phyloP scores from a whole-genome alignment of 2,888 invertebrate genomes.

The Cryptus armator region DNA sequence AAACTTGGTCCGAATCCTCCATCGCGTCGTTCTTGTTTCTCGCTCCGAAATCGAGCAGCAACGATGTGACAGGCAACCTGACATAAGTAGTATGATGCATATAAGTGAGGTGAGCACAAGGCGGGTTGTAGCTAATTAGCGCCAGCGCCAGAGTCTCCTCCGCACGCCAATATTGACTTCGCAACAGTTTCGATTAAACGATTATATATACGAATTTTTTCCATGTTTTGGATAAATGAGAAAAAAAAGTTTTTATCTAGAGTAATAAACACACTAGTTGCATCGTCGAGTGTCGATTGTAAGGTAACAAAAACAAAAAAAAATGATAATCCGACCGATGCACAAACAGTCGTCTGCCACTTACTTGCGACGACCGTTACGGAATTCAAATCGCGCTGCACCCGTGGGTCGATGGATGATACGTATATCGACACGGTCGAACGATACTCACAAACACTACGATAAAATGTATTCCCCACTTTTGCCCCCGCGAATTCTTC shows the following conservation, averaged over 20 bases:
- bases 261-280: too few relatives aligned
- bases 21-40: constrained; percentile 70
- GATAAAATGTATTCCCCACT: constrained; percentile 36
- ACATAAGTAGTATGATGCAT: constrained; percentile 62
- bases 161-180: constrained; percentile 61
- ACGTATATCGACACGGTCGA: background rate
- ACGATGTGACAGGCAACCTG: constrained; percentile 62
- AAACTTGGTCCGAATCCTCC: constrained; percentile 80
- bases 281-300: background rate
- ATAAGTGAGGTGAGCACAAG: constrained; percentile 24
- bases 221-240: background rate
- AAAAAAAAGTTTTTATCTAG: background rate
- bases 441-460: constrained; percentile 23
- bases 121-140: constrained; percentile 54
- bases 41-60: constrained; percentile 37
- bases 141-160: constrained; percentile 22
- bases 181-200: constrained; percentile 21
- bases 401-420: constrained; percentile 66
- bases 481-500: constrained; percentile 17
- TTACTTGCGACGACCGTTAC: constrained; percentile 70
- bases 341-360: constrained; percentile 56
- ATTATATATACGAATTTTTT: background rate
- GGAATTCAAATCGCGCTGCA: constrained; percentile 71
- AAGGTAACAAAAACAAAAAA: constrained; percentile 15
- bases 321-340: constrained; percentile 27